A percentile compares a stretch with the other conserved stretches of the same genome.
Evolutionary conservation across 2,888 invertebrate species (phyloP).

Genomic region (Imbricaverruca yamaguchii): DNA sequence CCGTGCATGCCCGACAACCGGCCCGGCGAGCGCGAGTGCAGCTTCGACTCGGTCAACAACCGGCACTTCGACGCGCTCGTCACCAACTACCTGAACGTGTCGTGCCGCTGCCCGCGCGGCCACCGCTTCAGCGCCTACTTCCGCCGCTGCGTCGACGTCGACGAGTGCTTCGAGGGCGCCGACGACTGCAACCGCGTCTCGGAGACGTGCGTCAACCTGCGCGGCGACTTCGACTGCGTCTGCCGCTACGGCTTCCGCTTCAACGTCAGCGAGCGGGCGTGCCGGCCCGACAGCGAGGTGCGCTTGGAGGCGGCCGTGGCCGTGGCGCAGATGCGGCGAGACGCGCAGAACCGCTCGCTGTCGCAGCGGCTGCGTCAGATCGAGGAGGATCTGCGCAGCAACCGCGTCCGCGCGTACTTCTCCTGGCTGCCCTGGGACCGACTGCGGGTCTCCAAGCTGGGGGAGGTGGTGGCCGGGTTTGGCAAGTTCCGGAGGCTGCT

Average conservation of each 20-base stretch:
- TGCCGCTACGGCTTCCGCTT: conserved; percentile 47
- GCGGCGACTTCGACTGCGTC: conserved; percentile 47
- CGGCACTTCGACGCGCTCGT: conserved; percentile 47
- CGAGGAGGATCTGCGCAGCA: neutral
- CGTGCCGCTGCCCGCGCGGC: conserved; percentile 48
- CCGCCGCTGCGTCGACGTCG: conserved; percentile 55
- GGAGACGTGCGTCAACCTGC: conserved; percentile 53
- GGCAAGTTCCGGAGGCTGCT: neutral
- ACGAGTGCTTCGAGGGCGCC: conserved; percentile 48
- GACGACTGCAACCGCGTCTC: conserved; percentile 43
- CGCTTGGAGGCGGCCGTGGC: neutral
- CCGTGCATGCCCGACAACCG: conserved; percentile 48
- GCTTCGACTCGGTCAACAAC: conserved; percentile 43
- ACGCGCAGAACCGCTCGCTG: neutral
- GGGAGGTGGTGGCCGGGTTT: neutral
- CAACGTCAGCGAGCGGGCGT: conserved; percentile 14
- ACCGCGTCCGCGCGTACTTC: neutral
- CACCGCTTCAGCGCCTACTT: conserved; percentile 54
- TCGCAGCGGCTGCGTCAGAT: conserved; percentile 1
- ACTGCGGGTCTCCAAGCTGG: neutral
- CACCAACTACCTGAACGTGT: conserved; percentile 54
- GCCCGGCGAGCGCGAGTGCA: conserved; percentile 40
- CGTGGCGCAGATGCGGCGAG: neutral
- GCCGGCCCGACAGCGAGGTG: neutral
- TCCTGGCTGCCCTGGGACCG: neutral